These are phyloP conservation scores for Neomonachus schauinslandi DNA, from an alignment of 2,113 vertebrate species.

Conservation along the genomic window DNA sequence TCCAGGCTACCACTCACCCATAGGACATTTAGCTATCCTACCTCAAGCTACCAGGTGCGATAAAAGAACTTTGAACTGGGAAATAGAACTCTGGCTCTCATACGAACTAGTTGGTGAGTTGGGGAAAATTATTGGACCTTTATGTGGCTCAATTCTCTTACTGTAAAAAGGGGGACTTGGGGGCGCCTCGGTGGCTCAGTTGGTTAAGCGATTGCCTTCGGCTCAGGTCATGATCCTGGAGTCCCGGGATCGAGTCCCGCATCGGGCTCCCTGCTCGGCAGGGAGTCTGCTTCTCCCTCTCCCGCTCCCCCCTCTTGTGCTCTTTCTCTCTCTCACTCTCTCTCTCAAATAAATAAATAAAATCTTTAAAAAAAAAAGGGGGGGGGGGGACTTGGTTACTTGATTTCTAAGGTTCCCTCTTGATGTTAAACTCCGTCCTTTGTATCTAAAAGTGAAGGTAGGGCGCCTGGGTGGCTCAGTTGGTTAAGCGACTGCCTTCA, in stretches of 20 bases:
- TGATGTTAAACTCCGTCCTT: not conserved
- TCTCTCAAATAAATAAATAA: too few species aligned
- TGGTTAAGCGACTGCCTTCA: too few species aligned
- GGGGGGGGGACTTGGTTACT: not conserved
- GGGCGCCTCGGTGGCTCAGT: too few species aligned
- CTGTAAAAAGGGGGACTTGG: not conserved
- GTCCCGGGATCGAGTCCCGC: too few species aligned
- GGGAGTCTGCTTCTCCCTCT: too few species aligned
- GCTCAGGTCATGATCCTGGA: too few species aligned
- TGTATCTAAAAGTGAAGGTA: not conserved
- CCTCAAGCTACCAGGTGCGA: not conserved
- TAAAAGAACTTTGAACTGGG: not conserved
- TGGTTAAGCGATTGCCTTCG: too few species aligned
- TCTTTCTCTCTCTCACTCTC: too few species aligned
- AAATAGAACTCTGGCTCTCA: conserved; percentile 4
- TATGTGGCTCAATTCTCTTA: not conserved
- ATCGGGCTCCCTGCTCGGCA: too few species aligned
- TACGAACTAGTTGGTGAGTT: conserved; percentile 20
- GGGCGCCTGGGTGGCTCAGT: too few species aligned
- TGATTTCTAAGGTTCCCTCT: conserved; percentile 41
- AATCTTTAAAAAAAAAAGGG: too few species aligned
- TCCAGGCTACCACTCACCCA: not conserved
- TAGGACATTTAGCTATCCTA: not conserved
- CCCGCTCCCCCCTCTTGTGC: too few species aligned
- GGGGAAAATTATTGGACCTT: not conserved